Conservation (phyloP, 1,140 invertebrate genomes). For the Drusus annulatus region DNA sequence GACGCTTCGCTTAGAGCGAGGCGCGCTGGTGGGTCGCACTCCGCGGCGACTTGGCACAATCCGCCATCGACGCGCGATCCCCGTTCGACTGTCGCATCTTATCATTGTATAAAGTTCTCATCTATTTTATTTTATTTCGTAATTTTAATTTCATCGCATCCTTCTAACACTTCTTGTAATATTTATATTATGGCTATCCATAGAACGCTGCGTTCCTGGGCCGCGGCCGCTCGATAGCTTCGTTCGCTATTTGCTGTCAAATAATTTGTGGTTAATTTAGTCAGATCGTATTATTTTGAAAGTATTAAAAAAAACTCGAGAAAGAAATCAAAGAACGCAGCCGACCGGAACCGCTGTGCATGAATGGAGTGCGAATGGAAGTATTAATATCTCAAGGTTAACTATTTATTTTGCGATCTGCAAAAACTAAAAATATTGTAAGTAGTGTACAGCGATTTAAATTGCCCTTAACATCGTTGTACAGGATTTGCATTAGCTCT, state of each 20-base stretch:
- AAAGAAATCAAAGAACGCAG: conserved; percentile 43
- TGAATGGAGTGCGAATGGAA: conserved; percentile 50
- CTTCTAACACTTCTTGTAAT: conserved; percentile 51
- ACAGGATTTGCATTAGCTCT: conserved; percentile 8
- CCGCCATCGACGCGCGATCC: conserved; percentile 24
- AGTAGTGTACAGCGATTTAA: conserved; percentile 13
- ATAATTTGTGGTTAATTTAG: conserved; percentile 48
- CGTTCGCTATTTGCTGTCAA: conserved; percentile 49
- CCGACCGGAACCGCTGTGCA: conserved; percentile 50
- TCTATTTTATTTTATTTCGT: conserved; percentile 54
- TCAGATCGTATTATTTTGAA: conserved; percentile 49
- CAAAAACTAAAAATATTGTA: conserved; percentile 8
- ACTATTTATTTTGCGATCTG: conserved; percentile 51
- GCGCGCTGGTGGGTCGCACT: background rate
- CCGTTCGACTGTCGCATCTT: conserved; percentile 53
- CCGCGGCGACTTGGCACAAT: too few relatives aligned
- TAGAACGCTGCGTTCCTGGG: conserved; percentile 15
- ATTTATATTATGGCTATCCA: conserved; percentile 48
- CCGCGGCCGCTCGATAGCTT: conserved; percentile 10
- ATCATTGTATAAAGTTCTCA: conserved; percentile 57
- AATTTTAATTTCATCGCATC: conserved; percentile 38
- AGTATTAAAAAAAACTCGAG: conserved; percentile 44
- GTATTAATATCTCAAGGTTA: conserved; percentile 52
- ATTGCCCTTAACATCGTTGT: conserved; percentile 46
- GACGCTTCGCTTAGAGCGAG: conserved; percentile 17